Evolutionary conservation across 2,113 vertebrate species (phyloP).

Genomic region (Bujurquina vittata): DNA sequence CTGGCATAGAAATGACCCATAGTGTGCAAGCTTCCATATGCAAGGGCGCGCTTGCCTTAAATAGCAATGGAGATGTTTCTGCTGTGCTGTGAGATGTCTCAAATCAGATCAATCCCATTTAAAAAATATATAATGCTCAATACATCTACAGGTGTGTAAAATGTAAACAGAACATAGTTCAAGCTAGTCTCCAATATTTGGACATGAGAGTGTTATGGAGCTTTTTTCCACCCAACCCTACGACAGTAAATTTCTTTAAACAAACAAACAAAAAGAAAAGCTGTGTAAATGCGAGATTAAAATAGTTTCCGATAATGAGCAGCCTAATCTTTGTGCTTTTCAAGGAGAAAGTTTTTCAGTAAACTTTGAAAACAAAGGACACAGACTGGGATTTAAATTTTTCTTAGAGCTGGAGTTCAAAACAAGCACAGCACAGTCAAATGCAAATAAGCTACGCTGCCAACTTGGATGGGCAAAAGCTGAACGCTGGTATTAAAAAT

Average conservation of each 20-base stretch:
- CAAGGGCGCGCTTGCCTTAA: not conserved
- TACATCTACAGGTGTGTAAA: not conserved
- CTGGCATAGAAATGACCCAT: not conserved
- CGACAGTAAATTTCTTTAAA: not conserved
- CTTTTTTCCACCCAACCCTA: not conserved
- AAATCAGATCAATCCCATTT: constrained; percentile 9
- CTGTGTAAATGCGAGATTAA: not conserved
- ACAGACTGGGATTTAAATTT: not conserved
- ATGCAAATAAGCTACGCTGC: not conserved
- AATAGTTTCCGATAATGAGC: not conserved
- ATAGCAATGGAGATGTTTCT: not conserved
- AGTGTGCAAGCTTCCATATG: not conserved
- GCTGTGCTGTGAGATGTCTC: not conserved
- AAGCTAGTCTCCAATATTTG: not conserved
- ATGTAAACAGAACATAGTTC: not conserved
- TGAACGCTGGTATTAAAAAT: not conserved
- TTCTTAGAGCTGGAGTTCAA: not conserved
- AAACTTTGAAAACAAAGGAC: not conserved
- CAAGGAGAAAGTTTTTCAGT: not conserved
- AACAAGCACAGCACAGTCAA: not conserved
- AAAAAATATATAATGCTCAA: not conserved
- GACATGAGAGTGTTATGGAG: not conserved
- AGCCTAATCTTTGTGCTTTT: not conserved
- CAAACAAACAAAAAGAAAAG: not conserved
- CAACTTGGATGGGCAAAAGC: not conserved